Percentiles rank a stretch among this genome's conserved stretches.
Conservation (phyloP, 2,797 vertebrate genomes). For the Galago senegalensis region DNA sequence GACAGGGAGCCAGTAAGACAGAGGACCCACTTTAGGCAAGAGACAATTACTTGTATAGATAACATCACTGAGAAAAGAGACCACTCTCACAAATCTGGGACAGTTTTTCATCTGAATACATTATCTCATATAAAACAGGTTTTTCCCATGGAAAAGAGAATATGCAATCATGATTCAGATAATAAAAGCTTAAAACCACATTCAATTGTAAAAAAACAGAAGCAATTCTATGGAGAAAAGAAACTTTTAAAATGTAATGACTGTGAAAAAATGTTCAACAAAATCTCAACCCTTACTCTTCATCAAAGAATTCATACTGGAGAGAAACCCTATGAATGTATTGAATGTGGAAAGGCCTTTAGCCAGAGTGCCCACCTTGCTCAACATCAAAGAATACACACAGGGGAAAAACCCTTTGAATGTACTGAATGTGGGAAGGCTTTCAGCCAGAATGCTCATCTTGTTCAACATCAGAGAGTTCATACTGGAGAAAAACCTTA, state of each 20-base stretch:
- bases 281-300: constrained; percentile 75
- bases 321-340: constrained; percentile 79
- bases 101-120: not conserved
- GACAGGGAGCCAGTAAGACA: constrained; percentile 21
- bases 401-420: constrained; percentile 74
- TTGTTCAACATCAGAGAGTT: constrained; percentile 73
- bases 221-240: constrained; percentile 60
- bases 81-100: not conserved
- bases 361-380: constrained; percentile 77
- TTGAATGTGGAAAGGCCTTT: constrained; percentile 78
- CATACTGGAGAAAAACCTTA: constrained; percentile 78
- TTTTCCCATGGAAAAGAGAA: constrained; percentile 48
- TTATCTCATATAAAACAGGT: constrained; percentile 50
- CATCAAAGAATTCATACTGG: constrained; percentile 81
- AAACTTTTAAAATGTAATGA: constrained; percentile 73
- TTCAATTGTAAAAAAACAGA: constrained; percentile 12
- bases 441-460: constrained; percentile 76
- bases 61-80: not conserved
- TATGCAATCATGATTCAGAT: constrained; percentile 33
- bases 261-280: constrained; percentile 78
- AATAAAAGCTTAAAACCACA: constrained; percentile 50
- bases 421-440: constrained; percentile 77
- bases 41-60: not conserved
- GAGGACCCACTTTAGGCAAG: constrained; percentile 42
- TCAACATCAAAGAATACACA: constrained; percentile 78